A percentile compares a stretch with the other conserved stretches of the same genome.
Evolutionary conservation across 1,140 invertebrate species (phyloP).

Genomic region (Ostrea edulis): DNA sequence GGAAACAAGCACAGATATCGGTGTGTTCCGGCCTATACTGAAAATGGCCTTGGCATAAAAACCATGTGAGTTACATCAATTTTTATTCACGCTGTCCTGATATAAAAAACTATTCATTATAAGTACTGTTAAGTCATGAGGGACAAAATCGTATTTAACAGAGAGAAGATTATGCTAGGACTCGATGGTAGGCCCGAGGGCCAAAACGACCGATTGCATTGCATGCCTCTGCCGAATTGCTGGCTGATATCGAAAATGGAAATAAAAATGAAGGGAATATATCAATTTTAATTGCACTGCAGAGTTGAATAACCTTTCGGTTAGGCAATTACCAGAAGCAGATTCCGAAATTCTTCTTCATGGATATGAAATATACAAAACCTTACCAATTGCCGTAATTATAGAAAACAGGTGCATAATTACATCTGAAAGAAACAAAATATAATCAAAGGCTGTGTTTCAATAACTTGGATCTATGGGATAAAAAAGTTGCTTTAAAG

Average conservation of each 20-base stretch:
- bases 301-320: slow-evolving; percentile 2
- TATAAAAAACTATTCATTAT: neutral
- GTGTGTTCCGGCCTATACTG: neutral
- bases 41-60: slow-evolving; percentile 28
- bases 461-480: too few species aligned
- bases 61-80: neutral
- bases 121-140: slow-evolving; percentile 1
- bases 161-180: neutral
- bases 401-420: too few species aligned
- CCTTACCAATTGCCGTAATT: too few species aligned
- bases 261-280: neutral
- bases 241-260: neutral
- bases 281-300: neutral
- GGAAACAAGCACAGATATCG: neutral
- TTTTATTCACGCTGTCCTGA: neutral
- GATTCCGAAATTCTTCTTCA: neutral
- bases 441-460: too few species aligned
- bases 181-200: neutral
- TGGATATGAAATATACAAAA: too few species aligned
- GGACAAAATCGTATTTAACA: neutral
- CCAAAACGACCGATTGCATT: neutral
- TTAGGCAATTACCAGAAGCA: neutral
- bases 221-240: neutral
- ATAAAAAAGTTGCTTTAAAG: too few species aligned
- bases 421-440: too few species aligned